Evolutionary conservation across 2,888 invertebrate genomes (phyloP).

Genomic region (Hemistola chrysoprasaria): DNA sequence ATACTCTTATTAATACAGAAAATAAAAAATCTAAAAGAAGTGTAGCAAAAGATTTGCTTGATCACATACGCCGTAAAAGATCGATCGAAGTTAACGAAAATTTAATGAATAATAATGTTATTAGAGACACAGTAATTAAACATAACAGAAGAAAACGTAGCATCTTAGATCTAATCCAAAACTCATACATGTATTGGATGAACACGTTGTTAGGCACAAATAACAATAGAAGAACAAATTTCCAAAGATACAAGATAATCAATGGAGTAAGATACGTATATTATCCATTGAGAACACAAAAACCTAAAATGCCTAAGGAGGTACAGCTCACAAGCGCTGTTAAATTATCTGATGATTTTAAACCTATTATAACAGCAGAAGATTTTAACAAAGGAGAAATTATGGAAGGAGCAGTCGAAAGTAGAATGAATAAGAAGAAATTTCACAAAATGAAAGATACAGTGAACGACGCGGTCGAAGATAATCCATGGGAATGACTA

Average conservation of each 20-base stretch:
- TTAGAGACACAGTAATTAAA: background rate
- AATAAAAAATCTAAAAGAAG: constrained; percentile 3
- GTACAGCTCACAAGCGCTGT: constrained; percentile 31
- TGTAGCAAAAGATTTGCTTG: background rate
- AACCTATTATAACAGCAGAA: constrained; percentile 50
- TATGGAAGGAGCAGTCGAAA: constrained; percentile 55
- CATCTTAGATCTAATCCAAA: constrained; percentile 59
- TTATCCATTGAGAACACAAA: constrained; percentile 49
- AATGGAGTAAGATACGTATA: constrained; percentile 68
- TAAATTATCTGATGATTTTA: constrained; percentile 39
- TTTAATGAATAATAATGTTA: background rate
- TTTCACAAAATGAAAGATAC: constrained; percentile 59
- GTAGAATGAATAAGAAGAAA: constrained; percentile 58
- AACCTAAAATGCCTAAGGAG: constrained; percentile 50
- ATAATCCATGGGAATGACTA: constrained; percentile 79
- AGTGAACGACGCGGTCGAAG: constrained; percentile 62
- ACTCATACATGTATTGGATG: constrained; percentile 62
- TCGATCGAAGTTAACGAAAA: background rate
- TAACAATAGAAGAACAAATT: constrained; percentile 43
- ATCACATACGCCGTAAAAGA: background rate
- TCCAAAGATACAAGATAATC: constrained; percentile 54
- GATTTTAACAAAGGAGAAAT: constrained; percentile 74
- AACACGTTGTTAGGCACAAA: constrained; percentile 51
- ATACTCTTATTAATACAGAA: background rate
- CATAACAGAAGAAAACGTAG: constrained; percentile 49